phyloP scores from a whole-genome alignment of 1,140 invertebrate genomes.

The Choristoneura fumiferana region DNA sequence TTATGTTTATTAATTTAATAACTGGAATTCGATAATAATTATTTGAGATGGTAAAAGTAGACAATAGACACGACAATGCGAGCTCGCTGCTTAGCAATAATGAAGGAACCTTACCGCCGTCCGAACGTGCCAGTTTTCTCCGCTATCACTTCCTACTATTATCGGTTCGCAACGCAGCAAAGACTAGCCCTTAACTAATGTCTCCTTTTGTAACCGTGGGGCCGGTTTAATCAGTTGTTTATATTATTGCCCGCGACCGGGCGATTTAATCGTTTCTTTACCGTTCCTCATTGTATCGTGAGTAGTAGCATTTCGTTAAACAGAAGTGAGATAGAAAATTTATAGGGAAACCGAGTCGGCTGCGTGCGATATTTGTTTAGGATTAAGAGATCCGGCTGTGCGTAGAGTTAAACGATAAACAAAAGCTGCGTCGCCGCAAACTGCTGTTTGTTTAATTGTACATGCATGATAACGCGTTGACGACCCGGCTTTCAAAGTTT shows the following conservation, averaged over 20 bases:
- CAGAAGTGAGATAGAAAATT: constrained; percentile 47
- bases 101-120: constrained; percentile 38
- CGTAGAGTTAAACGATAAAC: constrained; percentile 63
- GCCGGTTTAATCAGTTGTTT: constrained; percentile 70
- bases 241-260: constrained; percentile 64
- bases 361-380: constrained; percentile 61
- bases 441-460: constrained; percentile 68
- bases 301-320: constrained; percentile 38
- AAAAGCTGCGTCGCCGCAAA: constrained; percentile 56
- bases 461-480: constrained; percentile 58
- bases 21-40: neutral
- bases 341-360: constrained; percentile 43
- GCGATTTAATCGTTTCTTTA: constrained; percentile 67
- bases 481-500: constrained; percentile 34
- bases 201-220: constrained; percentile 67
- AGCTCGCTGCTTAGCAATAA: constrained; percentile 25
- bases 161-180: constrained; percentile 53
- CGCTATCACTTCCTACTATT: constrained; percentile 65
- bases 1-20: constrained; percentile 18
- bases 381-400: constrained; percentile 66
- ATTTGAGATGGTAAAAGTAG: neutral
- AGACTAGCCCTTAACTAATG: constrained; percentile 62
- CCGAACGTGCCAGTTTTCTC: constrained; percentile 50
- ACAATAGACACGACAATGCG: constrained; percentile 10
- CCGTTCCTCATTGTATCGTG: constrained; percentile 63